Percentiles rank a stretch among this genome's conserved stretches.
Evolutionary conservation across 2,888 invertebrate species (phyloP).

Genomic region (Glaucopsyche alexis): DNA sequence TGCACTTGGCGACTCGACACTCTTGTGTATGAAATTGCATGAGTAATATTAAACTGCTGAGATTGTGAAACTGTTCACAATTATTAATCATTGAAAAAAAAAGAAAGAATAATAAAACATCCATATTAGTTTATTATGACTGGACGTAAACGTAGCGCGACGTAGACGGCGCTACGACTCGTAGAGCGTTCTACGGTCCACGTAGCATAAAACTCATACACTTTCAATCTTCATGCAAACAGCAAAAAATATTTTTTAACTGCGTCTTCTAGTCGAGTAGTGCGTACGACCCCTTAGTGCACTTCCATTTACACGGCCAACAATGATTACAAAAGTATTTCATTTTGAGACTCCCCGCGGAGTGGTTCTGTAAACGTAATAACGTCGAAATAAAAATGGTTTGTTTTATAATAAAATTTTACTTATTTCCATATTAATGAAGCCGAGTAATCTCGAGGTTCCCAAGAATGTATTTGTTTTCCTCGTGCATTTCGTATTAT

Average conservation of each 20-base stretch:
- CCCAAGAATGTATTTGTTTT: not conserved
- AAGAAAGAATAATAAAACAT: too few relatives aligned
- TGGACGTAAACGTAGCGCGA: not conserved
- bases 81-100: too few relatives aligned
- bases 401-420: slow-evolving; percentile 22
- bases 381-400: slow-evolving; percentile 30
- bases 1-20: slow-evolving; percentile 3
- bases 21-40: not conserved
- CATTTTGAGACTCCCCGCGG: slow-evolving; percentile 40
- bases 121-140: too few relatives aligned
- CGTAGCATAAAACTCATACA: not conserved
- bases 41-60: not conserved
- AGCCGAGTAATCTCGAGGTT: not conserved
- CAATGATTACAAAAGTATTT: slow-evolving; percentile 45
- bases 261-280: not conserved
- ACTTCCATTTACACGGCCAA: slow-evolving; percentile 43
- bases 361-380: slow-evolving; percentile 33
- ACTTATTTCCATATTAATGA: slow-evolving; percentile 29
- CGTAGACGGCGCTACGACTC: not conserved
- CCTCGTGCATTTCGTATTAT: not conserved
- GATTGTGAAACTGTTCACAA: too few relatives aligned
- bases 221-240: too few relatives aligned
- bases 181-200: not conserved
- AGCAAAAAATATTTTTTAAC: too few relatives aligned
- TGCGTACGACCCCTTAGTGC: slow-evolving; percentile 32